Conservation (phyloP, 2,888 invertebrate species). For the Chrysolina haemoptera region DNA sequence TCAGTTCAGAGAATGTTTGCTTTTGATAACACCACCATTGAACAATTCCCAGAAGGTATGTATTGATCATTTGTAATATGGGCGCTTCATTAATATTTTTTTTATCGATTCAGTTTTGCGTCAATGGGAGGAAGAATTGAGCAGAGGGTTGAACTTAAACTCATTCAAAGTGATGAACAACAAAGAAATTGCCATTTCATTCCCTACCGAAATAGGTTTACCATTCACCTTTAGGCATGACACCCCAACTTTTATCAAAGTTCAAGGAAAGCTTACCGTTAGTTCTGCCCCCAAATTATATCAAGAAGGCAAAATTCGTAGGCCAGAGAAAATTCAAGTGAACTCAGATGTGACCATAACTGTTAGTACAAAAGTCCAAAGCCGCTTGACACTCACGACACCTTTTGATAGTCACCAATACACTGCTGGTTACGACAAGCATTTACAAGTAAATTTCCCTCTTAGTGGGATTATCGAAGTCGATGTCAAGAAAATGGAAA, state of each 20-base stretch:
- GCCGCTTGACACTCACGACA: constrained; percentile 77
- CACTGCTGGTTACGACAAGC: constrained; percentile 76
- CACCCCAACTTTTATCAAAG: constrained; percentile 74
- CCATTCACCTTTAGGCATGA: constrained; percentile 79
- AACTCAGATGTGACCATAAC: constrained; percentile 72
- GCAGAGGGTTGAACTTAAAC: constrained; percentile 72
- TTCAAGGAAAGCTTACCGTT: constrained; percentile 71
- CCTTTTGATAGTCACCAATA: constrained; percentile 74
- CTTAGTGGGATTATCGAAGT: constrained; percentile 69
- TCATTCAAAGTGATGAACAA: constrained; percentile 76
- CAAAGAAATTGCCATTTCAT: constrained; percentile 75
- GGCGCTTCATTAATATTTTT: neutral
- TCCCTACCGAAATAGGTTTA: constrained; percentile 80
- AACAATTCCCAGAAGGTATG: constrained; percentile 68
- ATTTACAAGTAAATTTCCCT: constrained; percentile 75
- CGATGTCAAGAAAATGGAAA: constrained; percentile 70
- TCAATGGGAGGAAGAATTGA: constrained; percentile 68
- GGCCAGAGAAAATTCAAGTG: constrained; percentile 67
- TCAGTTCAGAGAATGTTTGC: constrained; percentile 70
- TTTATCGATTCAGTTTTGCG: constrained; percentile 60
- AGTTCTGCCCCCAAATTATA: constrained; percentile 66
- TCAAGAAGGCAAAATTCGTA: constrained; percentile 55
- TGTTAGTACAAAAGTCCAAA: constrained; percentile 73
- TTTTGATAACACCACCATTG: constrained; percentile 73
- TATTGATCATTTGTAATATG: neutral